Percentiles rank a stretch among this genome's conserved stretches.
These are phyloP conservation scores for Centroberyx gerrardi DNA, from an alignment of 2,797 vertebrate species.

Conservation along the genomic window DNA sequence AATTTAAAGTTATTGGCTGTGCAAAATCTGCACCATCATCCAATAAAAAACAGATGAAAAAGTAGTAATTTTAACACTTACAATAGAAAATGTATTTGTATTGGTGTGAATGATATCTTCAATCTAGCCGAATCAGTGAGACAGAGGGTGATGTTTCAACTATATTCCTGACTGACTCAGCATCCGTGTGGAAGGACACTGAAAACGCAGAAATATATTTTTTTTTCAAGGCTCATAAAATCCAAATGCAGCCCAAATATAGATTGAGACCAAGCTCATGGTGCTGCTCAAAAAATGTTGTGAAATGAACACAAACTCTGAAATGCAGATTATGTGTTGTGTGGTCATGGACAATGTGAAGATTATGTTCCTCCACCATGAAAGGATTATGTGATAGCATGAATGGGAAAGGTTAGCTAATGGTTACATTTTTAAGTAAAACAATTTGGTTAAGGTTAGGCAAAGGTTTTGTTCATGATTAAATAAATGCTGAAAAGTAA, in stretches of 20 bases:
- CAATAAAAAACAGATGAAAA: conserved; percentile 26
- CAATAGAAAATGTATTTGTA: conserved; percentile 13
- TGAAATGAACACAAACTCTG: too few species aligned
- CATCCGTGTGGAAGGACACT: background rate
- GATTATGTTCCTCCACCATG: too few species aligned
- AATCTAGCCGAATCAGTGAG: conserved; percentile 15
- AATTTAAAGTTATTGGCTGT: conserved; percentile 70
- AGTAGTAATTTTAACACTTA: conserved; percentile 38
- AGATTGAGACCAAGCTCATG: background rate
- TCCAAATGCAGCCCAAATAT: background rate
- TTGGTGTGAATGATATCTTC: conserved; percentile 41
- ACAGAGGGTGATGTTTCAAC: conserved; percentile 1
- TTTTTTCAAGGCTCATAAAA: conserved; percentile 1
- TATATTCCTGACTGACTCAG: conserved; percentile 10
- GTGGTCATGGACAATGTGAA: too few species aligned
- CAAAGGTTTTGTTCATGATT: too few species aligned
- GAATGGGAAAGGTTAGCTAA: too few species aligned
- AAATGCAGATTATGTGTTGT: too few species aligned
- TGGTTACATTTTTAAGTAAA: too few species aligned
- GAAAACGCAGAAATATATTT: background rate
- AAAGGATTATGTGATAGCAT: too few species aligned
- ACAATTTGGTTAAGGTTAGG: too few species aligned
- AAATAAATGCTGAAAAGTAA: too few species aligned
- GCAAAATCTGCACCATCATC: conserved; percentile 33
- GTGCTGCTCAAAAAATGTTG: too few species aligned